A percentile compares a stretch with the other conserved stretches of the same genome.
Evolutionary conservation across 2,113 vertebrate genomes (phyloP).

Genomic region (Tupaia tana): DNA sequence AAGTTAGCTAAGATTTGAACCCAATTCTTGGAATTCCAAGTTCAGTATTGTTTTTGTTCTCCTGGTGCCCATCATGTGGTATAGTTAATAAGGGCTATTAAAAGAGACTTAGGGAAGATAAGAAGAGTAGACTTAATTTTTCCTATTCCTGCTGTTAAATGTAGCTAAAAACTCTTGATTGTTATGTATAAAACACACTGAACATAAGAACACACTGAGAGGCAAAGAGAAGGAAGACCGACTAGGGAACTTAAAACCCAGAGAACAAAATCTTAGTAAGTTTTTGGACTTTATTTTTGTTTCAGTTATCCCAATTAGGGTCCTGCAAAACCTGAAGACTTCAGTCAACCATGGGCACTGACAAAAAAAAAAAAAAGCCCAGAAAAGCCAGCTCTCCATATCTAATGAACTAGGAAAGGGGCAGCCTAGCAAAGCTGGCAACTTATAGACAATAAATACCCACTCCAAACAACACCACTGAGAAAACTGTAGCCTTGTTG

Average conservation of each 20-base stretch:
- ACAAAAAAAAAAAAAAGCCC: background rate
- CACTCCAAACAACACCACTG: background rate
- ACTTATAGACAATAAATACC: background rate
- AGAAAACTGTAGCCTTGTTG: background rate
- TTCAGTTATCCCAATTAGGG: background rate
- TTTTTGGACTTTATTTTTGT: constrained; percentile 44
- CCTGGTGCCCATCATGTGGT: background rate
- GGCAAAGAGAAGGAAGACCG: constrained; percentile 1
- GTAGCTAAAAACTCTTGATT: background rate
- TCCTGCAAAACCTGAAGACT: constrained; percentile 30
- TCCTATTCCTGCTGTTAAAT: background rate
- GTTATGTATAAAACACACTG: constrained; percentile 25
- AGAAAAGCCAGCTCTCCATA: background rate
- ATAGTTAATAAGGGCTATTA: constrained; percentile 29
- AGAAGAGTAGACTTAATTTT: background rate
- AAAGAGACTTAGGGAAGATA: constrained; percentile 1
- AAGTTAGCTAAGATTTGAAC: constrained; percentile 26
- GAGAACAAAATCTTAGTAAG: background rate
- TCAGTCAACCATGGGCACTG: background rate
- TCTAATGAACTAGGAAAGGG: background rate
- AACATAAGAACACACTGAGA: background rate
- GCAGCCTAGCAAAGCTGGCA: background rate
- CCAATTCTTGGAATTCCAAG: background rate
- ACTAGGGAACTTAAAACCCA: background rate
- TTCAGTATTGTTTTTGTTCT: constrained; percentile 3